These are phyloP conservation scores for Tolypeutes matacus DNA, from an alignment of 2,797 vertebrate species.

Conservation along the genomic window DNA sequence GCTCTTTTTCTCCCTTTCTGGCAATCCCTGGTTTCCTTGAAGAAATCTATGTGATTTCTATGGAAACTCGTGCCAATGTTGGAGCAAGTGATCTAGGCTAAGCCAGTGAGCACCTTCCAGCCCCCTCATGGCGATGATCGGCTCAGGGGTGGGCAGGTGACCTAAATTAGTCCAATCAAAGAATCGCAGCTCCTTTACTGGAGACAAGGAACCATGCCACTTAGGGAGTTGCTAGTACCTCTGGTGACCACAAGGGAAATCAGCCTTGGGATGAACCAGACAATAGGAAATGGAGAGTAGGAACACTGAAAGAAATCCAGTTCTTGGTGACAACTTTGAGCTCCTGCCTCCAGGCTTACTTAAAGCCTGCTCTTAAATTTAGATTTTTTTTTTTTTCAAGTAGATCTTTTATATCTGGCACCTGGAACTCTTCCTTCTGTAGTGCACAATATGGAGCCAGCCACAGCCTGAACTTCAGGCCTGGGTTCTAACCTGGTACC, in stretches of 20 bases:
- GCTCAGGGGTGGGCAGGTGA: not conserved
- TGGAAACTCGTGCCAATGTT: not conserved
- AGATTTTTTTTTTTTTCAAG: not conserved
- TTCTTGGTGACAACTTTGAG: not conserved
- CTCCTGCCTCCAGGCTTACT: not conserved
- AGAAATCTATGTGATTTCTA: not conserved
- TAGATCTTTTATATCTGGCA: not conserved
- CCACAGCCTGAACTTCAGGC: not conserved
- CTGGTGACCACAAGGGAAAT: not conserved
- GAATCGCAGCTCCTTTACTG: not conserved
- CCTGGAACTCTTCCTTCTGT: not conserved
- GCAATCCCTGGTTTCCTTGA: not conserved
- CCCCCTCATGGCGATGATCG: not conserved
- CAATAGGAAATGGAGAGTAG: not conserved
- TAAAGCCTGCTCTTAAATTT: not conserved
- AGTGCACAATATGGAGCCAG: not conserved
- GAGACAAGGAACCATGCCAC: not conserved
- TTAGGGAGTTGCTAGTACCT: not conserved
- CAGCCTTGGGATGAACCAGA: conserved; percentile 6
- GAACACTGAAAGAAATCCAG: not conserved
- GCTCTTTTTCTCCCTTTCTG: not conserved
- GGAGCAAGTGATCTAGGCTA: not conserved
- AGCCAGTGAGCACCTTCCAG: not conserved
- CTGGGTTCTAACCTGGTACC: not conserved
- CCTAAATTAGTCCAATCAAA: not conserved